Conservation (phyloP, 2,113 vertebrate genomes). For the rat (Rattus norvegicus) region GRCr8 NC_086019.1:93755001-93755500, state of each 20-base stretch:
- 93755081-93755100: not conserved
- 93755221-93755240: not conserved
- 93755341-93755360: not conserved
- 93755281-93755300: not conserved
- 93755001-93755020: not conserved
- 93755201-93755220: not conserved
- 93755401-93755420: not conserved
- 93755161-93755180: not conserved
- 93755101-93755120: not conserved
- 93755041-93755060: not conserved
- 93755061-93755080: not conserved
- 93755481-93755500: not conserved
- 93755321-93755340: not conserved
- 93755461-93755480: not conserved
- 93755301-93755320: not conserved
- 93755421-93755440: not conserved
- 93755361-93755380: not conserved
- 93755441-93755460: too few relatives aligned
- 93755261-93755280: not conserved
- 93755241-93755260: not conserved
- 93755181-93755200: not conserved
- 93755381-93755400: not conserved
- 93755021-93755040: not conserved
- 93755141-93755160: not conserved
- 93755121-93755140: not conserved